Evolutionary conservation across 2,113 vertebrate species (phyloP).

Genomic region (Psophia crepitans): DNA sequence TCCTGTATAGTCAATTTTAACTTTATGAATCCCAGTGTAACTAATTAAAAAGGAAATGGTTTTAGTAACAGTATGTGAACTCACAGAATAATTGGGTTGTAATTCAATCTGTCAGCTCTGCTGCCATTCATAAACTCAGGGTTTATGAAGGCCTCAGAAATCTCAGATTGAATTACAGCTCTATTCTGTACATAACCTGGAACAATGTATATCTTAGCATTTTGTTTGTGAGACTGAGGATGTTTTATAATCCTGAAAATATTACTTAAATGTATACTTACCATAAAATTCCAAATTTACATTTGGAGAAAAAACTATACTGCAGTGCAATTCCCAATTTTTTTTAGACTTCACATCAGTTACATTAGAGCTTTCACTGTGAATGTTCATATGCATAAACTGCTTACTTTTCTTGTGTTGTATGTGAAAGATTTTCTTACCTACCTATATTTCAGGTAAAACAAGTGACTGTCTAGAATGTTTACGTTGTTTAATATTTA

Average conservation of each 20-base stretch:
- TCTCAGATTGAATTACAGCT: slow-evolving; percentile 21
- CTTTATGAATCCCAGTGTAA: slow-evolving; percentile 15
- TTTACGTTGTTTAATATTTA: not conserved
- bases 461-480: not conserved
- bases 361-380: not conserved
- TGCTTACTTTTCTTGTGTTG: not conserved
- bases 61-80: slow-evolving; percentile 6
- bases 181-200: slow-evolving; percentile 2
- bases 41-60: slow-evolving; percentile 44
- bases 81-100: slow-evolving; percentile 29
- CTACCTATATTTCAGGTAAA: not conserved
- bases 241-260: slow-evolving; percentile 18
- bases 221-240: not conserved
- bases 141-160: slow-evolving; percentile 32
- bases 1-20: not conserved
- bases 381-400: not conserved
- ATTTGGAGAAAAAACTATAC: not conserved
- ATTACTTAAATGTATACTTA: not conserved
- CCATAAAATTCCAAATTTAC: not conserved
- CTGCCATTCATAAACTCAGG: slow-evolving; percentile 39
- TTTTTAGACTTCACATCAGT: not conserved
- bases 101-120: slow-evolving; percentile 19
- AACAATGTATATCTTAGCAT: slow-evolving; percentile 8
- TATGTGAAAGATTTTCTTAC: not conserved
- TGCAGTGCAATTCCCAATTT: not conserved